Evolutionary conservation across 2,888 invertebrate species (phyloP).

Genomic region (Hydrotaea cyrtoneurina): DNA sequence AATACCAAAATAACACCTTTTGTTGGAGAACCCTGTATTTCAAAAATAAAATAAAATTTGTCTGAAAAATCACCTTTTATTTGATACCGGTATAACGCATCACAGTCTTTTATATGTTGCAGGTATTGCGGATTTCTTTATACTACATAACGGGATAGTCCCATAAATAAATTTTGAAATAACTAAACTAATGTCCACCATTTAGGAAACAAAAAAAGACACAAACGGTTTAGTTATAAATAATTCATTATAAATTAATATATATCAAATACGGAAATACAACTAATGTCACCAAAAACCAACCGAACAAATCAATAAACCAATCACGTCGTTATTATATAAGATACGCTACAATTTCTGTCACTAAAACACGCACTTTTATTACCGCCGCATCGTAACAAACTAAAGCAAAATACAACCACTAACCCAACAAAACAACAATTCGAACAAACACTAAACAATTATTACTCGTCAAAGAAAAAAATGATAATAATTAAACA

Average conservation of each 20-base stretch:
- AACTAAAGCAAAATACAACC: background rate
- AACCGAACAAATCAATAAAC: conserved; percentile 43
- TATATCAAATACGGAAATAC: conserved; percentile 22
- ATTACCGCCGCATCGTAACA: conserved; percentile 36
- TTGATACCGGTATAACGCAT: too few relatives aligned
- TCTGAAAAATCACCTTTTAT: too few relatives aligned
- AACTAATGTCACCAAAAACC: background rate
- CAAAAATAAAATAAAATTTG: too few relatives aligned
- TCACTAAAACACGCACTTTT: conserved; percentile 49
- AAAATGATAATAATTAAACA: conserved; percentile 46
- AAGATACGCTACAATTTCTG: conserved; percentile 45
- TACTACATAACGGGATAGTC: too few relatives aligned
- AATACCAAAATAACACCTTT: too few relatives aligned
- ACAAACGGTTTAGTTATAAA: conserved; percentile 2
- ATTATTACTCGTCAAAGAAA: background rate
- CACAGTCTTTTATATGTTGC: too few relatives aligned
- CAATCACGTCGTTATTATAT: conserved; percentile 10
- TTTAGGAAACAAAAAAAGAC: too few relatives aligned
- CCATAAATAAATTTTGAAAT: too few relatives aligned
- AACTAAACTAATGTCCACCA: too few relatives aligned
- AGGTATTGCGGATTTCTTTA: too few relatives aligned
- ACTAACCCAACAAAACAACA: background rate
- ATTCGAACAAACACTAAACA: background rate
- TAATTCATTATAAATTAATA: conserved; percentile 32
- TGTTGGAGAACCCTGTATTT: too few relatives aligned